Conservation (phyloP, 2,888 invertebrate species). For the Drosophila imparisetae region DNA sequence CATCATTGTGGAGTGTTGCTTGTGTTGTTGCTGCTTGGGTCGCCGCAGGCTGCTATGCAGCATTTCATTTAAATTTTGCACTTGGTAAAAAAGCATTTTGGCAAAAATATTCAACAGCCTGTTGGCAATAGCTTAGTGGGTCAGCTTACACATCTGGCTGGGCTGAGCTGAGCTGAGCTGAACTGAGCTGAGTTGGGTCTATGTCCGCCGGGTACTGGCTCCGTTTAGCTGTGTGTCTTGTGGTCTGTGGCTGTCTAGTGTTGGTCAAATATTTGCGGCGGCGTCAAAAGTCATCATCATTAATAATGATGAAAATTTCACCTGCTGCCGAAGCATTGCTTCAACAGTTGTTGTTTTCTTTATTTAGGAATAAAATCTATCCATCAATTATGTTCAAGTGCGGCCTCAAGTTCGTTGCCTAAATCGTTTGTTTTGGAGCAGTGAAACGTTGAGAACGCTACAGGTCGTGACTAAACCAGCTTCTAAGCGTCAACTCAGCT, state of each 20-base stretch:
- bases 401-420: constrained; percentile 53
- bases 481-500: constrained; percentile 18
- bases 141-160: constrained; percentile 65
- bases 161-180: constrained; percentile 7
- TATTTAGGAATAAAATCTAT: constrained; percentile 57
- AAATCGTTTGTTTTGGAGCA: constrained; percentile 51
- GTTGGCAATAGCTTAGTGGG: constrained; percentile 54
- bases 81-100: constrained; percentile 39
- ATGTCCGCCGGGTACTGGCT: constrained; percentile 32
- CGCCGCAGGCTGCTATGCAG: constrained; percentile 63
- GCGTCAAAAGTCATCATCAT: constrained; percentile 77
- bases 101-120: constrained; percentile 35
- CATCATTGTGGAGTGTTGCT: constrained; percentile 38
- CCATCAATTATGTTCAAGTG: constrained; percentile 69
- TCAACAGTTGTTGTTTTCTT: constrained; percentile 57
- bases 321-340: constrained; percentile 69
- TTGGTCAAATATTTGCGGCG: constrained; percentile 73
- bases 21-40: constrained; percentile 9
- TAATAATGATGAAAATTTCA: constrained; percentile 78
- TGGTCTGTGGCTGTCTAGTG: constrained; percentile 55
- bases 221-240: constrained; percentile 27
- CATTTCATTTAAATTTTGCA: constrained; percentile 54
- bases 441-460: constrained; percentile 14
- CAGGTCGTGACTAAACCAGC: constrained; percentile 15
- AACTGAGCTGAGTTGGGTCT: constrained; percentile 10